These are phyloP conservation scores for Ichneumon xanthorius DNA, from an alignment of 2,888 invertebrate species.

Conservation along the genomic window DNA sequence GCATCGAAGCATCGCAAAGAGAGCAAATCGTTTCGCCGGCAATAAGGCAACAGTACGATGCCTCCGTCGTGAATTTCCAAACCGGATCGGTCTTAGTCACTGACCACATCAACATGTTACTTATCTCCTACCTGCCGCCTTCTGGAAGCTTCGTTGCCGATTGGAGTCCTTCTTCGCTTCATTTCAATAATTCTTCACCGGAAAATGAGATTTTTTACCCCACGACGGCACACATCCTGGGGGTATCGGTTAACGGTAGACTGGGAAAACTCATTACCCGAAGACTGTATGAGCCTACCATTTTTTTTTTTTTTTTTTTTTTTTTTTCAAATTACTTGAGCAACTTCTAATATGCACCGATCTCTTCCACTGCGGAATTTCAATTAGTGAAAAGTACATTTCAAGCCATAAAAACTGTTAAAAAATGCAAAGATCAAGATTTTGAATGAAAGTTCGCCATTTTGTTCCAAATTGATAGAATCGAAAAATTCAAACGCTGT, in stretches of 20 bases:
- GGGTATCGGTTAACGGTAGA: too few species aligned
- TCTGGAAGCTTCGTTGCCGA: conserved; percentile 4
- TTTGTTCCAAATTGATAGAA: too few species aligned
- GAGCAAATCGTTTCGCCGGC: conserved; percentile 6
- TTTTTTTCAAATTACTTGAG: not conserved
- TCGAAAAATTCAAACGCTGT: too few species aligned
- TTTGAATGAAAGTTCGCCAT: too few species aligned
- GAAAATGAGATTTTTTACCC: too few species aligned
- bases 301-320: not conserved
- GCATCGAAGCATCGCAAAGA: conserved; percentile 13
- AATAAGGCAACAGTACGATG: not conserved
- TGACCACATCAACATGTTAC: conserved; percentile 40
- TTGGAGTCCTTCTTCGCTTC: not conserved
- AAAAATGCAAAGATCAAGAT: too few species aligned
- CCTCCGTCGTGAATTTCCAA: conserved; percentile 37
- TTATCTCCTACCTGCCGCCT: not conserved
- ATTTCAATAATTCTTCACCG: not conserved
- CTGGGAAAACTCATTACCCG: too few species aligned
- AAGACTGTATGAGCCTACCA: not conserved
- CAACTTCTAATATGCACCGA: too few species aligned
- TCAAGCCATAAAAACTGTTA: too few species aligned
- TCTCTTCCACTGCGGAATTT: too few species aligned
- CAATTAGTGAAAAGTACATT: too few species aligned
- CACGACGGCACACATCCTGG: too few species aligned
- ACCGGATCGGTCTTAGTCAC: conserved; percentile 48